Evolutionary conservation across 2,888 invertebrate species (phyloP).

Genomic region (Crematogaster levior): DNA sequence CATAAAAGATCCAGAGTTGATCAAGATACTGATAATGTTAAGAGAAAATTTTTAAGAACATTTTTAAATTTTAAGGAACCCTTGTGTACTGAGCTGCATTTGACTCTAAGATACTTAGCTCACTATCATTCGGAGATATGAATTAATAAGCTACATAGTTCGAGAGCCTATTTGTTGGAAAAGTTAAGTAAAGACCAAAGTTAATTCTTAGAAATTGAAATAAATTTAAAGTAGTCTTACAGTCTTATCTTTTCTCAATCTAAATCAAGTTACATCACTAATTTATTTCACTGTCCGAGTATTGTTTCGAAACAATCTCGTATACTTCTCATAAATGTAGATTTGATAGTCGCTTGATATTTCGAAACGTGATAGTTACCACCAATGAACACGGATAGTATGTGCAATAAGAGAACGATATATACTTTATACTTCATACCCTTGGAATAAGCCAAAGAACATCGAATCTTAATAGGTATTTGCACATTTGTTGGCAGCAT

Average conservation of each 20-base stretch:
- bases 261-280: not conserved
- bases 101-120: not conserved
- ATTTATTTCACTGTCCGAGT: not conserved
- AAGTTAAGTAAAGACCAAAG: not conserved
- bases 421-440: slow-evolving; percentile 36
- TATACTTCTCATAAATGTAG: not conserved
- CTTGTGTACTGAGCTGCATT: not conserved
- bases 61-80: no score
- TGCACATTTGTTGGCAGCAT: slow-evolving; percentile 69
- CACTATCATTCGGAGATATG: not conserved
- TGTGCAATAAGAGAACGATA: slow-evolving; percentile 19
- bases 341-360: not conserved
- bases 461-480: slow-evolving; percentile 60
- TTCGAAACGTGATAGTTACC: not conserved
- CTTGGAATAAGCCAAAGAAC: slow-evolving; percentile 60
- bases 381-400: slow-evolving; percentile 26
- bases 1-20: not conserved
- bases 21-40: not conserved
- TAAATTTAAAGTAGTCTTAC: not conserved
- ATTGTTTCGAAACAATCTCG: not conserved
- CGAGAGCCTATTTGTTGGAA: not conserved
- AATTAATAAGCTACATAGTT: not conserved
- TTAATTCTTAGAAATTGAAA: not conserved
- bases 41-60: not conserved
- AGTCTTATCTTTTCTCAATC: not conserved